Conservation (phyloP, 2,888 invertebrate species). For the Pandemis cinnamomeana region DNA sequence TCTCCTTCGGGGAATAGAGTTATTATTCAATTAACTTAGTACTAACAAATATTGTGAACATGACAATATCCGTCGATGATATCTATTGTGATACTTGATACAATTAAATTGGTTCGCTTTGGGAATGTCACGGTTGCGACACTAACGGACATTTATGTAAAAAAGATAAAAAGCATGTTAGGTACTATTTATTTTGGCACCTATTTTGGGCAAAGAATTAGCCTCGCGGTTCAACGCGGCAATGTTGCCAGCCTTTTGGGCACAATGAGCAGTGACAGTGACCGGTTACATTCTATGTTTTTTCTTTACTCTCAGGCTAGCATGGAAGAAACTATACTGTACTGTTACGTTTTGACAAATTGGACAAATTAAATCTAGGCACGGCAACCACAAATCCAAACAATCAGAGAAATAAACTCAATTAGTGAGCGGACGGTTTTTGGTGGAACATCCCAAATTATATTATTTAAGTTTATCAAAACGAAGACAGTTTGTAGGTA, state of each 20-base stretch:
- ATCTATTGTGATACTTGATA: not conserved
- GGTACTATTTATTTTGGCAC: no score
- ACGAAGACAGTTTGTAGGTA: not conserved
- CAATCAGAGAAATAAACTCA: conserved; percentile 5
- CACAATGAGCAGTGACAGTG: no score
- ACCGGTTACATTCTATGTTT: no score
- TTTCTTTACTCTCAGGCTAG: no score
- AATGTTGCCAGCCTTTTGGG: no score
- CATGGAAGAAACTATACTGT: no score
- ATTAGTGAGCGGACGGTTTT: not conserved
- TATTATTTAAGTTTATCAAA: not conserved
- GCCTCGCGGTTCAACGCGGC: no score
- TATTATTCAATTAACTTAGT: conserved; percentile 36
- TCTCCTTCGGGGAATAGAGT: conserved; percentile 34
- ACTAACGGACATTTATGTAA: not conserved
- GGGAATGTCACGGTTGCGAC: not conserved
- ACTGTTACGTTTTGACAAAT: not conserved
- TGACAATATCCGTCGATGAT: conserved; percentile 4
- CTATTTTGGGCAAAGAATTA: no score
- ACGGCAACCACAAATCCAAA: not conserved
- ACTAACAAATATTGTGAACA: conserved; percentile 27
- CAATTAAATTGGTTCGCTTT: not conserved
- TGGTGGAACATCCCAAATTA: not conserved
- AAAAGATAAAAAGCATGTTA: no score
- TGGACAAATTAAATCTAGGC: not conserved